Base-by-base conservation (phyloP, 2,888 invertebrate genomes). In the Nudaria mundana region DNA sequence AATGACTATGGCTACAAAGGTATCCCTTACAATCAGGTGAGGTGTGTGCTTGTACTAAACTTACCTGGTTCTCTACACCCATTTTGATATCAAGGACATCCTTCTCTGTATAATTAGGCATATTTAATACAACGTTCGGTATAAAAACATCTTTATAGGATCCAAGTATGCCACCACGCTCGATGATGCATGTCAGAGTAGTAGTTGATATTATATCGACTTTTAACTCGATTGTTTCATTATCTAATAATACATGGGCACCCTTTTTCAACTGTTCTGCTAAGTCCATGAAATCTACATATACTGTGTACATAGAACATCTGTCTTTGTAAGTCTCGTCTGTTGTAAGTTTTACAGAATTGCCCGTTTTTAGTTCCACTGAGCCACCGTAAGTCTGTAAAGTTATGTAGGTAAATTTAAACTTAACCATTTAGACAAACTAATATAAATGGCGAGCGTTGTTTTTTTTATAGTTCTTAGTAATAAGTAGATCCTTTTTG, bases 201-300 rank as follows among this genome's bases (percentile, higher is more conserved):
- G 82, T 76, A 0, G 74, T 44, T 0, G 87, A 84, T 45, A 87
- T 78, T 10, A 85, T 63, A 50, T 87, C 90, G 5, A 95, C 95
- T 60, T 93, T 90, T n/a, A 97, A 81, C 48, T 92, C 91, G 39
- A 97, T 93, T 4, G 92, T 89, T 46, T 96, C 96, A 76, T 96
- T 95, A 54, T 91, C 91, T 3, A 91, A 46, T 4, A 88, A 54
- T 2, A 91, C 54, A 2, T 53, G 52, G 50, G 91, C 86, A 3
- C 89, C 89, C 48, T 89, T 90, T 23, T 76, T 80, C 31, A 91
- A 44, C 51, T 86, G 81, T 6, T 90, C 85, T 1, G 85, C 76
- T 11, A 91, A 81, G 37, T 87, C 64, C 64, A 89, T 73, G 48
- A 88, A 91, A 55, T 91, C 90, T 0, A 91, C 78, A 51, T 89